Base-by-base conservation (phyloP, 2,797 vertebrate genomes). In the Bradypodion pumilum region DNA sequence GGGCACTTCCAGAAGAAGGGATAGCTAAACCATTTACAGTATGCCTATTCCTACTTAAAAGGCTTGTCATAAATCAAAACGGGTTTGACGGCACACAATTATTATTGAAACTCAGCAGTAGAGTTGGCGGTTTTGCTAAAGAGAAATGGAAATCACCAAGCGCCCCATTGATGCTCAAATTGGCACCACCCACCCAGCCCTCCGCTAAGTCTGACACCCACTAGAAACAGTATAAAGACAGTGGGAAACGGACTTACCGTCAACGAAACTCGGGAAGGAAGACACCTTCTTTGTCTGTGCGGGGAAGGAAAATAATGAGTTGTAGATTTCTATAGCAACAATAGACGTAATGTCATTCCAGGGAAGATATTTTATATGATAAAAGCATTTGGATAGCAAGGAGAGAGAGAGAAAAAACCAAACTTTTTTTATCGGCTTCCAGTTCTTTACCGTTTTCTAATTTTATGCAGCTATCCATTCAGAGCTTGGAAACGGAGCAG, bases 201-300 rank as follows among this genome's bases (percentile, higher is more conserved):
- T 0, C 1, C 88, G 74, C 5, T 66, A 82, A 73, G 73, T 52
- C 77, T 86, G 69, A 29, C 19, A 6, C 19, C 52, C 52, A 0
- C 40, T 87, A 83, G 16, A 37, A 13, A 21, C 44, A 5, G 21
- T 29, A 46, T 21, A 0, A 35, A 78, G 76, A 69, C 63, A 84
- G 1, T 60, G 85, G n/a, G 91, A 88, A 94, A 82, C 78, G 46
- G 44, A 95, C 98, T 98, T 95, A 99, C 99, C 99, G 91, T 99
- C 99, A 80, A 99, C 98, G 94, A 99, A 99, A 95, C 98, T 99
- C 88, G 98, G 99, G 92, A 99, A 99, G 1, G 98, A 97, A 29
- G 98, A 95, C 66, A 96, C 97, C 94, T 99, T 99, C 97, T 99
- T 99, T 75, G 98, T 97, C 94, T 98, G 97, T 97, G 96, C 84